phyloP scores from a whole-genome alignment of 2,113 vertebrate genomes.

The Malurus elegans region DNA sequence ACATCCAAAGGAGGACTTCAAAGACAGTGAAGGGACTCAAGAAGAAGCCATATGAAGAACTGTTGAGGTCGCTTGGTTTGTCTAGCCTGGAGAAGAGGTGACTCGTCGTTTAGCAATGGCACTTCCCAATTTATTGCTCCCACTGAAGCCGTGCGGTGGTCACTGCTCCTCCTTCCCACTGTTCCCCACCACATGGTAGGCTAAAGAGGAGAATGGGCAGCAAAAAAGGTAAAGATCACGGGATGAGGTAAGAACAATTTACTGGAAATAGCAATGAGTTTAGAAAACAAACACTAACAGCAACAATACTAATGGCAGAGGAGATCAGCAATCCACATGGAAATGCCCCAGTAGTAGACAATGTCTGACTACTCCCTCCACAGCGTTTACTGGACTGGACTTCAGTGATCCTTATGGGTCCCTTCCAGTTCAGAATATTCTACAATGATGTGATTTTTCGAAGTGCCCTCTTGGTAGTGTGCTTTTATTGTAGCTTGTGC shows the following conservation, averaged over 20 bases:
- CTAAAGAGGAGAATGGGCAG: neutral
- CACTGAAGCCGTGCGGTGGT: neutral
- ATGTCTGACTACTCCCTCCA: neutral
- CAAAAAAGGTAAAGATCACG: neutral
- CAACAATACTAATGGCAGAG: neutral
- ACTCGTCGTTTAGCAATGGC: neutral
- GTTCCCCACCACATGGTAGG: rapidly evolving
- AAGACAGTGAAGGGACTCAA: neutral
- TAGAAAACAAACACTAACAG: neutral
- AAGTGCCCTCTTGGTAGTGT: neutral
- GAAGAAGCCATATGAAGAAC: neutral
- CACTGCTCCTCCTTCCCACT: neutral
- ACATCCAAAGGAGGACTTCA: neutral
- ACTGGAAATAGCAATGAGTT: neutral
- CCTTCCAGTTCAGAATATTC: neutral
- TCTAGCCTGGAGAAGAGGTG: neutral
- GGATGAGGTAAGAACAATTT: neutral
- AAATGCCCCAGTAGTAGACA: neutral
- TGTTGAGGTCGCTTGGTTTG: neutral
- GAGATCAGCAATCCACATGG: neutral
- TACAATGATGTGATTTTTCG: neutral
- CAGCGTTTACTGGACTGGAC: neutral
- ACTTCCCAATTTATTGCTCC: neutral
- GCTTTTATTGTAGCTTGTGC: neutral
- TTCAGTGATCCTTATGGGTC: neutral